A percentile compares a stretch with the other conserved stretches of the same genome.
Evolutionary conservation across 2,113 vertebrate species (phyloP).

Genomic region (Coreoperca whiteheadi): DNA sequence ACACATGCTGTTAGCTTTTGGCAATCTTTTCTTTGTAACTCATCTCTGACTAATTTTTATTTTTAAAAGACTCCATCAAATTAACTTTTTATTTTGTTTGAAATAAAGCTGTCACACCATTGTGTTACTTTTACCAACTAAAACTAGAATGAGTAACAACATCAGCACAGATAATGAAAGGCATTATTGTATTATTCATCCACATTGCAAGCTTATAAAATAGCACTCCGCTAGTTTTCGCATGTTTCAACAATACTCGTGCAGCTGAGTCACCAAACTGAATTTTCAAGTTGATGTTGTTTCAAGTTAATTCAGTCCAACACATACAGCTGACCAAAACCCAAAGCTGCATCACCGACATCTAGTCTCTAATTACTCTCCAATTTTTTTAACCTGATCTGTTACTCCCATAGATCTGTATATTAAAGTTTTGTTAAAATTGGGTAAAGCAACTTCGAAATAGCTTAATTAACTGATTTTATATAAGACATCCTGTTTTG

Average conservation of each 20-base stretch:
- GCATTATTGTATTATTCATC: constrained; percentile 33
- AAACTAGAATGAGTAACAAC: not conserved
- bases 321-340: constrained; percentile 4
- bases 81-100: not conserved
- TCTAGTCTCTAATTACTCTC: not conserved
- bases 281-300: constrained; percentile 5
- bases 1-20: not conserved
- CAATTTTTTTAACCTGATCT: constrained; percentile 5
- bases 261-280: constrained; percentile 9
- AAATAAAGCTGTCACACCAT: not conserved
- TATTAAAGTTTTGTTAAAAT: not conserved
- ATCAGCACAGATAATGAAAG: constrained; percentile 25
- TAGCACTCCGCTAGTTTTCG: not conserved
- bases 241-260: not conserved
- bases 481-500: constrained; percentile 2
- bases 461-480: not conserved
- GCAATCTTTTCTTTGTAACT: not conserved
- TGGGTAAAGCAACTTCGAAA: not conserved
- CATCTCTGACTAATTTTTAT: not conserved
- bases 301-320: constrained; percentile 17
- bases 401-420: constrained; percentile 1
- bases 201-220: constrained; percentile 3
- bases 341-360: not conserved
- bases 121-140: constrained; percentile 12
- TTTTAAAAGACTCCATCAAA: constrained; percentile 12